A percentile compares a stretch with the other conserved stretches of the same genome.
Conservation (phyloP, 2,888 invertebrate genomes). For the Tetheella fluctuosa region DNA sequence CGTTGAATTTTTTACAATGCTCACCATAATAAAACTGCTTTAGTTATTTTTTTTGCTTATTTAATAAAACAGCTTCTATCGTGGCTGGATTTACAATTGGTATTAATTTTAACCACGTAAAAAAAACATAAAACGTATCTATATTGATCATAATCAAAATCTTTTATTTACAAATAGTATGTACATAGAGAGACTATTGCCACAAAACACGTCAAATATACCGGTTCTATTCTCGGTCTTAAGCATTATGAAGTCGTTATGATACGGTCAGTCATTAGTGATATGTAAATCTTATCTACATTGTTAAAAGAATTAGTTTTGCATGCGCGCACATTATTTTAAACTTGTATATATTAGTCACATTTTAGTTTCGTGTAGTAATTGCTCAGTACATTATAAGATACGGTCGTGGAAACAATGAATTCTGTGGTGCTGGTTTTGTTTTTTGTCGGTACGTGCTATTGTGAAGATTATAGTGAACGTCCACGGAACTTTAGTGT, state of each 20-base stretch:
- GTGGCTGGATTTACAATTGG: no score
- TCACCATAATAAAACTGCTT: no score
- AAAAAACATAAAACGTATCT: no score
- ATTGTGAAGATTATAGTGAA: conserved; percentile 67
- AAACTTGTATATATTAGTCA: conserved; percentile 38
- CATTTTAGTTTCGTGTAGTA: conserved; percentile 56
- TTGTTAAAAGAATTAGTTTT: background rate
- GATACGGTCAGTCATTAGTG: background rate
- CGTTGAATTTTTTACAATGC: no score
- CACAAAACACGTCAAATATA: background rate
- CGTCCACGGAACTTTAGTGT: conserved; percentile 74
- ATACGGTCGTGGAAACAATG: conserved; percentile 59
- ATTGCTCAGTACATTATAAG: conserved; percentile 58
- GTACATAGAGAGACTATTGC: background rate
- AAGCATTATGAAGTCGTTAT: background rate
- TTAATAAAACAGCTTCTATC: no score
- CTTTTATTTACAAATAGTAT: no score
- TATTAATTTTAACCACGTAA: no score
- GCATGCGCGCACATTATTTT: background rate
- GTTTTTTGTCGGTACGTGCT: conserved; percentile 54
- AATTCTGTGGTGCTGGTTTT: conserved; percentile 49
- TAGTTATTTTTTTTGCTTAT: no score
- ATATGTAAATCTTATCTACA: background rate
- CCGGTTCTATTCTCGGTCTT: background rate
- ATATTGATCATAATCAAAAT: no score